These are phyloP conservation scores for Prenolepis imparis DNA, from an alignment of 2,888 invertebrate genomes.

Conservation along the genomic window DNA sequence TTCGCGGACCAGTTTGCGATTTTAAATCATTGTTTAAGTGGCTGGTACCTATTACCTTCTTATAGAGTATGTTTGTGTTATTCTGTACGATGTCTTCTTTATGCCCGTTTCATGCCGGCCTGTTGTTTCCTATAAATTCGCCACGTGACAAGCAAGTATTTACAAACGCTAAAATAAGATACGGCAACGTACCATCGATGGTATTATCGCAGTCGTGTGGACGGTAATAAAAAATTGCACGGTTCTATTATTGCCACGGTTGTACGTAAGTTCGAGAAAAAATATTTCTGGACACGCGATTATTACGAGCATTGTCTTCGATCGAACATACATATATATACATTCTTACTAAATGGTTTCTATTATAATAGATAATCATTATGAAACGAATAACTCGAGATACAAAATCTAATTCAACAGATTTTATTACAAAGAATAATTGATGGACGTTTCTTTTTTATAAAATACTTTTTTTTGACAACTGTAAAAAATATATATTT, in stretches of 20 bases:
- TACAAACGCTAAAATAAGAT: constrained; percentile 52
- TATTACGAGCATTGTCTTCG: not conserved
- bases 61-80: constrained; percentile 54
- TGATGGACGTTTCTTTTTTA: not conserved
- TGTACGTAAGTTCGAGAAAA: constrained; percentile 10
- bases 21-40: constrained; percentile 75
- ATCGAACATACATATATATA: not conserved
- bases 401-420: not conserved
- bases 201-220: constrained; percentile 16
- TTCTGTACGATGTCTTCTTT: constrained; percentile 52
- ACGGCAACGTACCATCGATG: not conserved
- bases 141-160: constrained; percentile 48
- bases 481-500: constrained; percentile 2
- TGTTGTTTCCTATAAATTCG: constrained; percentile 42
- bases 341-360: constrained; percentile 1
- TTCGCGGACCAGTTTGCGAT: constrained; percentile 52
- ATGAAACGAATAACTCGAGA: not conserved
- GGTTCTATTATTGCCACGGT: constrained; percentile 46
- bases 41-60: constrained; percentile 70
- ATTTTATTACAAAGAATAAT: not conserved
- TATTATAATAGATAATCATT: not conserved
- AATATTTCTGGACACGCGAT: constrained; percentile 39
- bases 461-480: not conserved
- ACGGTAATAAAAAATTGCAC: constrained; percentile 42
- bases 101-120: constrained; percentile 43